Base-by-base conservation (phyloP, 30 jellyfish, hydroid and myxozoan species). In the Clytia hemisphaerica region DNA sequence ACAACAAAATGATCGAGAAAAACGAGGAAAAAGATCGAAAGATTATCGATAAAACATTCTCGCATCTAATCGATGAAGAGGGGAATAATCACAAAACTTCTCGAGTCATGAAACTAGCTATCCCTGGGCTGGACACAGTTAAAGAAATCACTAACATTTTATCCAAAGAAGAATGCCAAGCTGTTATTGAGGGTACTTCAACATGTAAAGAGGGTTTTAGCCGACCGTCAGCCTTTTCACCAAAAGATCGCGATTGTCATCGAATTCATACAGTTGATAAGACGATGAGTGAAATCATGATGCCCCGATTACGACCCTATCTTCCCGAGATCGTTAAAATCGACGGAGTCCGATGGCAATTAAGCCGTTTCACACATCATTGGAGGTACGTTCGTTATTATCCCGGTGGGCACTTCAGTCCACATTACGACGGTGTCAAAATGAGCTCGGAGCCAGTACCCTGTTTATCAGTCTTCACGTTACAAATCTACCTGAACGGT, bases 361-460 rank as follows among this genome's bases (percentile, higher is more conserved):
- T 12, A 4, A 14, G 51, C 30, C 36, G 70, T 38, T 57, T 57
- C 51, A 57, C 70, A 4, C 70, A 57, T 31, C 70, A 57, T 33
- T 57, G 70, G 70, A 37, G 70, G 6, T 57, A 57, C 16, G 70
- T 57, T 33, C 27, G 70, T 22, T 57, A 57, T 57, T 57, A 57
- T 21, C 70, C 50, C 16, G 70, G 70, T 5, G 70, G 70, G 25
- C 70, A 57, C 30, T 57, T 57, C 16, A 57, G 70, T 33, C 55
- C 70, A 6, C 70, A 57, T n/a, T 57, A 57, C 16, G 70, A 57
- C 30, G 70, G 70, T 33, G 70, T 57, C 15, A 57, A 57, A 21
- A 57, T 57, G 70, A 57, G 70, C 30, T 6, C 27, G 54, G 4
- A 4, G 5, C 70, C 70, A 4, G 2, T 33, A 33, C 70, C 70